Evolutionary conservation across 2,113 vertebrate species (phyloP).

Genomic region (Nestor notabilis): DNA sequence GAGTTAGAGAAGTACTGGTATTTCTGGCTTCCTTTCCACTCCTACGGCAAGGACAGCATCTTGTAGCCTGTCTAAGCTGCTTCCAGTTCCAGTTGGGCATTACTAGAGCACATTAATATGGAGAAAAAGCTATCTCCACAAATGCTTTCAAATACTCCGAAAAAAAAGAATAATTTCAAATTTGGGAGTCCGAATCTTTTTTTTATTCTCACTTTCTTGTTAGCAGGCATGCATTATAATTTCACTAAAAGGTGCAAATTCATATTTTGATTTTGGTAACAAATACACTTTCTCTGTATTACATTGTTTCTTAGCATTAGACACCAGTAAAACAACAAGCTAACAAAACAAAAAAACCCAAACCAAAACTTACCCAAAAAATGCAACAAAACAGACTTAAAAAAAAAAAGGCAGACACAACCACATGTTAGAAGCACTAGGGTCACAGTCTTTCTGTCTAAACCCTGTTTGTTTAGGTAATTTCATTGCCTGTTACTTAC

Average conservation of each 20-base stretch:
- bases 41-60: neutral
- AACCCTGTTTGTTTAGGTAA: slow-evolving; percentile 52
- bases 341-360: neutral
- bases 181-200: neutral
- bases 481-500: slow-evolving; percentile 33
- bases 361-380: neutral
- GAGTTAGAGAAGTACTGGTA: neutral
- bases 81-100: neutral
- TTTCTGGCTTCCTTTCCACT: neutral
- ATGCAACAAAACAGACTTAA: neutral
- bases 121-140: neutral
- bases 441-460: neutral
- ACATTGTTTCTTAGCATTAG: neutral
- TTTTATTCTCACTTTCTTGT: neutral
- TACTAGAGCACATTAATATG: neutral
- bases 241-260: neutral
- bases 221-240: neutral
- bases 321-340: neutral
- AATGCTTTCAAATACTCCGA: neutral
- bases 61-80: neutral
- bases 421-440: neutral
- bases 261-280: neutral
- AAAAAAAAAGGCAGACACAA: neutral
- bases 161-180: neutral
- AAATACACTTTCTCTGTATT: neutral